These are phyloP conservation scores for Julus scandinavius DNA, from an alignment of 2,888 invertebrate genomes.

Conservation along the genomic window DNA sequence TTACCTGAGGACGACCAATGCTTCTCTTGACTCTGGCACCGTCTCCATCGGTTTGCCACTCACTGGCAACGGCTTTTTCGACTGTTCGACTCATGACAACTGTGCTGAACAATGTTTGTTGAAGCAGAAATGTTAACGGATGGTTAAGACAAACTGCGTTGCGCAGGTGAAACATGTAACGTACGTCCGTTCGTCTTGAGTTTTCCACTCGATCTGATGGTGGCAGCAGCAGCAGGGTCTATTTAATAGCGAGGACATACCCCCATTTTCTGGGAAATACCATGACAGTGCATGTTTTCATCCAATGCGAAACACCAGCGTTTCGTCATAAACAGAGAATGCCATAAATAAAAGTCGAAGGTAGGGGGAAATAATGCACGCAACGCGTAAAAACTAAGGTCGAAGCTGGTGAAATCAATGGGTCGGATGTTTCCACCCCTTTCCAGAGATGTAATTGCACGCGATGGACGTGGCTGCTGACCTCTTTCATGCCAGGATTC, in stretches of 20 bases:
- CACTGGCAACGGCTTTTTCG: slow-evolving; percentile 17
- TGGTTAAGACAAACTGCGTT: slow-evolving; percentile 5
- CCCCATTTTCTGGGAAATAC: not conserved
- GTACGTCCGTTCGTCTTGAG: not conserved
- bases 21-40: slow-evolving; percentile 52
- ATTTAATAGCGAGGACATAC: slow-evolving; percentile 1
- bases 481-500: not conserved
- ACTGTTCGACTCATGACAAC: slow-evolving; percentile 52
- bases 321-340: not conserved
- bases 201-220: not conserved
- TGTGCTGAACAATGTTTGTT: not conserved
- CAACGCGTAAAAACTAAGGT: not conserved
- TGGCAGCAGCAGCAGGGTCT: not conserved
- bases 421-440: not conserved
- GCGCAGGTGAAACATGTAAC: not conserved
- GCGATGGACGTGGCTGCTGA: not conserved
- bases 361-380: not conserved
- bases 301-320: too few relatives aligned
- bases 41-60: slow-evolving; percentile 53
- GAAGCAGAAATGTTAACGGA: not conserved
- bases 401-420: not conserved
- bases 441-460: not conserved
- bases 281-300: not conserved
- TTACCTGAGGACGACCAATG: slow-evolving; percentile 51
- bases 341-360: not conserved